These are phyloP conservation scores for Agonopterix heracliana DNA, from an alignment of 2,888 invertebrate species.

Conservation along the genomic window DNA sequence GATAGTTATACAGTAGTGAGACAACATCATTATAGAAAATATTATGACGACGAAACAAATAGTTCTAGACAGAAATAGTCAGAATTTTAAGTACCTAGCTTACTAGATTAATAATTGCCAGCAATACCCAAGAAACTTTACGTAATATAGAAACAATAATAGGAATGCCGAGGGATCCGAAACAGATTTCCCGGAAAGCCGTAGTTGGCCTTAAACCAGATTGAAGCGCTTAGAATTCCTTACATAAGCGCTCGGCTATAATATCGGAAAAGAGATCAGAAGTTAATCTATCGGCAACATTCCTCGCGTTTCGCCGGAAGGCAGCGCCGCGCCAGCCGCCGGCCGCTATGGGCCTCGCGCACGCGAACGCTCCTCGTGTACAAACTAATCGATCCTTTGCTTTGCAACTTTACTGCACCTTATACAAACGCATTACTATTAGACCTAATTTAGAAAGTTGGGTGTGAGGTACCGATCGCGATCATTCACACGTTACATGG, in stretches of 20 bases:
- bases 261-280: conserved; percentile 76
- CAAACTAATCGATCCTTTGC: conserved; percentile 59
- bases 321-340: conserved; percentile 39
- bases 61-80: too few relatives aligned
- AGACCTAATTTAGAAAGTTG: background rate
- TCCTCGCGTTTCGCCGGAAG: conserved; percentile 74
- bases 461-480: too few relatives aligned
- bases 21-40: too few relatives aligned
- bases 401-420: conserved; percentile 46
- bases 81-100: too few relatives aligned
- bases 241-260: conserved; percentile 68
- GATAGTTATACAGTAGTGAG: too few relatives aligned
- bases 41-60: too few relatives aligned
- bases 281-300: conserved; percentile 76
- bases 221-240: conserved; percentile 71
- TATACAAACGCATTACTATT: conserved; percentile 15
- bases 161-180: conserved; percentile 21
- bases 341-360: conserved; percentile 24
- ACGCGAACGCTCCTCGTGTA: conserved; percentile 25
- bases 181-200: conserved; percentile 44
- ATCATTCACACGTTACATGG: too few relatives aligned
- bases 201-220: conserved; percentile 64
- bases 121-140: background rate
- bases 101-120: too few relatives aligned
- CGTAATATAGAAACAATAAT: background rate